These are phyloP conservation scores for Thelaira solivaga DNA, from an alignment of 2,888 invertebrate genomes.

Conservation along the genomic window DNA sequence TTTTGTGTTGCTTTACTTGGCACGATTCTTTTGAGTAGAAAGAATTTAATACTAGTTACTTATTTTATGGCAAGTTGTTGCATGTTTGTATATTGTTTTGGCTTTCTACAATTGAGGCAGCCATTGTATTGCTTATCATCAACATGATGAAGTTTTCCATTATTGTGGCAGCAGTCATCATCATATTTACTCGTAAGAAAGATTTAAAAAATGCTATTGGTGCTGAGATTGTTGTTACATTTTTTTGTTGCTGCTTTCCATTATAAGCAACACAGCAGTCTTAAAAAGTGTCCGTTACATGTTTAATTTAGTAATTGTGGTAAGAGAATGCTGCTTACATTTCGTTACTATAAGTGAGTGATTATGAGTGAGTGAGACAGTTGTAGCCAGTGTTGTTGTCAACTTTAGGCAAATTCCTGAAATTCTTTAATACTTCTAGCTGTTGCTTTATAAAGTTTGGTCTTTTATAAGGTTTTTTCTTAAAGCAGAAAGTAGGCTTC, in stretches of 20 bases:
- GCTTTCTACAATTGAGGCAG: background rate
- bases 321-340: background rate
- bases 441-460: no score
- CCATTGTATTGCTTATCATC: background rate
- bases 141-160: background rate
- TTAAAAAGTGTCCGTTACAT: slow-evolving; percentile 4
- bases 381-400: background rate
- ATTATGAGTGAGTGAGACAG: background rate
- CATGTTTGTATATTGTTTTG: background rate
- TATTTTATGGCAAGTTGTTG: background rate
- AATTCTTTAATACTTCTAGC: slow-evolving; percentile 1
- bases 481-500: background rate
- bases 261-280: background rate
- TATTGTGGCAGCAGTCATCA: no score
- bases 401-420: background rate
- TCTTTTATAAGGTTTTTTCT: background rate
- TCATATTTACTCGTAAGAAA: no score
- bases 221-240: background rate
- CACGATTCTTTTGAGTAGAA: background rate
- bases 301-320: slow-evolving; percentile 26
- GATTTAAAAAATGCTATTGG: no score
- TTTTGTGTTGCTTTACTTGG: background rate
- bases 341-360: background rate
- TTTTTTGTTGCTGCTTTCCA: background rate
- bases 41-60: background rate